phyloP scores from a whole-genome alignment of 92 coral and sea anemone genomes.

The Umimayanthus kanabou region DNA sequence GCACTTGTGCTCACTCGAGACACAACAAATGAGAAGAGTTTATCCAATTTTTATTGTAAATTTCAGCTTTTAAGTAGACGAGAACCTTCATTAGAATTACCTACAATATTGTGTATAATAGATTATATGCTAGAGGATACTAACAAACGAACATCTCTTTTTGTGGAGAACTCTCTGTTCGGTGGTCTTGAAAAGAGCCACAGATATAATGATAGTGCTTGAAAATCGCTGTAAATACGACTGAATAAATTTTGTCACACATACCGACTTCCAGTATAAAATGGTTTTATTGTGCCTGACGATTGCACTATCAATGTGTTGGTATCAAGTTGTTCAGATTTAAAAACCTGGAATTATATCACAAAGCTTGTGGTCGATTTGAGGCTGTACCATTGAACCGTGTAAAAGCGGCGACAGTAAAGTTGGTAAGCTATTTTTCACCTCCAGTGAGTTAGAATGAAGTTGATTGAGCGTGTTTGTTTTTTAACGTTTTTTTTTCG shows the following conservation, averaged over 20 bases:
- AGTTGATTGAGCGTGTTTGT: not conserved
- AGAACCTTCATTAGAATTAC: conserved; percentile 29
- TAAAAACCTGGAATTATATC: not conserved
- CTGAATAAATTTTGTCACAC: conserved; percentile 44
- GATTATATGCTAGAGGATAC: conserved; percentile 36
- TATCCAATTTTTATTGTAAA: conserved; percentile 48
- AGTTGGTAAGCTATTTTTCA: not conserved
- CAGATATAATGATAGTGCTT: conserved; percentile 33
- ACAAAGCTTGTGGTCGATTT: not conserved
- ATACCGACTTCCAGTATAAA: conserved; percentile 16
- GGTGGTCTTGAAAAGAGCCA: conserved; percentile 42
- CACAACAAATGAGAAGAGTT: conserved; percentile 46
- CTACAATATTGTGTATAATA: conserved; percentile 39
- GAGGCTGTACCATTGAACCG: not conserved
- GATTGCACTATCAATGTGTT: conserved; percentile 4
- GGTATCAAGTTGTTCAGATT: not conserved
- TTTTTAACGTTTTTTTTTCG: not conserved
- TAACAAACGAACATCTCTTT: conserved; percentile 29
- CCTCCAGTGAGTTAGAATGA: not conserved
- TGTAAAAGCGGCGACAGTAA: not conserved
- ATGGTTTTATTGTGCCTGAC: not conserved
- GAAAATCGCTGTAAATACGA: conserved; percentile 38
- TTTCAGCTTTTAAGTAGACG: conserved; percentile 38
- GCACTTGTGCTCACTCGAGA: conserved; percentile 45
- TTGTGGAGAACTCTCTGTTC: conserved; percentile 36